These are phyloP conservation scores for Sinocyclocheilus anophthalmus DNA, from an alignment of 2,113 vertebrate genomes.

Conservation along the genomic window DNA sequence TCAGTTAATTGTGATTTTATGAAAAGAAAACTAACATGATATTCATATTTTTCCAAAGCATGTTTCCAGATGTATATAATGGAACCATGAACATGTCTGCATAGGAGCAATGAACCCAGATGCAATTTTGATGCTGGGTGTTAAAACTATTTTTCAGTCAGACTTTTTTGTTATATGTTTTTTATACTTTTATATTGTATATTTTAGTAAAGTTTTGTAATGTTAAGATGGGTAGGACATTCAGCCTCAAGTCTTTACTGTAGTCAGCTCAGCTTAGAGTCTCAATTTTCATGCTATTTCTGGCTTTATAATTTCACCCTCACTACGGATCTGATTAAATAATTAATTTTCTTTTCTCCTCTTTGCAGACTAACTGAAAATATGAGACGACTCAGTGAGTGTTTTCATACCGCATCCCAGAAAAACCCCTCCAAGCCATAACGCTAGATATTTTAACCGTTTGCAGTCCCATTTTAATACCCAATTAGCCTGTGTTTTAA, in stretches of 20 bases:
- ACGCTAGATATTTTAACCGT: background rate
- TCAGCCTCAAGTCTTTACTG: too few species aligned
- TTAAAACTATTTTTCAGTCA: too few species aligned
- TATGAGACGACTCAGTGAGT: constrained; percentile 96
- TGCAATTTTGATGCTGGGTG: too few species aligned
- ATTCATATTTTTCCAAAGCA: too few species aligned
- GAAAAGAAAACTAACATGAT: too few species aligned
- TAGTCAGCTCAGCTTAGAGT: background rate
- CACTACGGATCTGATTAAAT: background rate
- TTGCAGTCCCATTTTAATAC: background rate
- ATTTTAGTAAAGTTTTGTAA: background rate
- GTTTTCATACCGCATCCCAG: background rate
- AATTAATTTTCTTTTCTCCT: constrained; percentile 42
- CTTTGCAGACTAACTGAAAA: constrained; percentile 90
- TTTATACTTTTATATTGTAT: background rate
- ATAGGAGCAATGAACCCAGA: too few species aligned
- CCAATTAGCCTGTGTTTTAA: background rate
- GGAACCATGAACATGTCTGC: background rate
- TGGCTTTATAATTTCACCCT: background rate
- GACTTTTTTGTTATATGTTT: too few species aligned
- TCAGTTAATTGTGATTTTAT: too few species aligned
- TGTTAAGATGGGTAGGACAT: background rate
- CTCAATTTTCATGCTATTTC: constrained; percentile 28
- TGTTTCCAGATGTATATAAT: too few species aligned
- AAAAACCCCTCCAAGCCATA: background rate